These are phyloP conservation scores for Mylabris sibirica DNA, from an alignment of 2,888 invertebrate species.

Conservation along the genomic window DNA sequence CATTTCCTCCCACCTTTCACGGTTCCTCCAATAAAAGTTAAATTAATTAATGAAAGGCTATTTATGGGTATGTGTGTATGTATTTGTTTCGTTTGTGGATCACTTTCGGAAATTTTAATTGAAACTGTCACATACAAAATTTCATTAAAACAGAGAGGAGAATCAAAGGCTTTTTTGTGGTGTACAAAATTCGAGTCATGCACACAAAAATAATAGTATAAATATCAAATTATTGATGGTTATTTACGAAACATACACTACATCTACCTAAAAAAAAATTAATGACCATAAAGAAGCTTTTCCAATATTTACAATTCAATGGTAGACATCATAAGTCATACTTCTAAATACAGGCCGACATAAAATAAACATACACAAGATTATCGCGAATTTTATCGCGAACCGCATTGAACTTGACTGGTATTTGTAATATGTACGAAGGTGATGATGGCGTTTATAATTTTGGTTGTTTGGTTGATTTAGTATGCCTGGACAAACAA, in stretches of 20 bases:
- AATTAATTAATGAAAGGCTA: slow-evolving; percentile 4
- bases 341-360: too few species aligned
- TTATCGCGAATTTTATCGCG: too few species aligned
- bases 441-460: too few species aligned
- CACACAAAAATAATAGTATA: neutral
- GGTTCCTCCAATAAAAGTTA: neutral
- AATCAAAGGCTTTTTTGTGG: neutral
- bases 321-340: neutral
- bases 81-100: neutral
- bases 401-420: too few species aligned
- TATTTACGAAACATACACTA: slow-evolving; percentile 3
- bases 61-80: neutral
- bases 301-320: too few species aligned
- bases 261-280: neutral
- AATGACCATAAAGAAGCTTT: too few species aligned
- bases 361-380: too few species aligned
- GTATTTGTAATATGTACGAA: too few species aligned
- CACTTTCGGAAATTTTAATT: slow-evolving; percentile 4
- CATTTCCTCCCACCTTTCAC: too few species aligned
- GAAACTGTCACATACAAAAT: neutral
- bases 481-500: too few species aligned
- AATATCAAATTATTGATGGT: neutral
- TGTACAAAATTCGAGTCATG: too few species aligned
- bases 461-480: too few species aligned
- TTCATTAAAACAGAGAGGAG: neutral